Conservation (phyloP, 1,140 invertebrate species). For the Drosophila repleta region DNA sequence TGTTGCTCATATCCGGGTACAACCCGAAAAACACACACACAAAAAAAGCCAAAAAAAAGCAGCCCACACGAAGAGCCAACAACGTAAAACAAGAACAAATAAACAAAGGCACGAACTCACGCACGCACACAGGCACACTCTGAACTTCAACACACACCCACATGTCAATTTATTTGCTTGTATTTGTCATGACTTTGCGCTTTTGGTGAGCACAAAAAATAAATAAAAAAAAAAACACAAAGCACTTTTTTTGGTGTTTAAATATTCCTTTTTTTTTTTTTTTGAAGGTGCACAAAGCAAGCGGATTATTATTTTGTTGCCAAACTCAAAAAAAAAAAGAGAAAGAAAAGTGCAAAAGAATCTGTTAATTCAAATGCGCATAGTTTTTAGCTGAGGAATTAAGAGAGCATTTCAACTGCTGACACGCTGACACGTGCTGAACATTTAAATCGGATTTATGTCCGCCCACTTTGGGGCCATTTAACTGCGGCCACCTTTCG, state of each 20-base stretch:
- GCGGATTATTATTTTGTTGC: constrained; percentile 15
- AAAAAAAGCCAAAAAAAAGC: constrained; percentile 6
- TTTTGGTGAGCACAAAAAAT: constrained; percentile 41
- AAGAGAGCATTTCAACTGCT: not conserved
- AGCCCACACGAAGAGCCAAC: constrained; percentile 1
- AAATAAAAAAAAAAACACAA: constrained; percentile 23
- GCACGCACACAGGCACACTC: constrained; percentile 3
- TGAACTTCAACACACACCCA: constrained; percentile 18
- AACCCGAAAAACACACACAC: constrained; percentile 29
- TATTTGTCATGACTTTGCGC: constrained; percentile 71
- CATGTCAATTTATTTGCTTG: constrained; percentile 27
- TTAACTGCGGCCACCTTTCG: constrained; percentile 7
- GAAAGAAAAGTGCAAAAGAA: not conserved
- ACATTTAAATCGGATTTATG: constrained; percentile 11
- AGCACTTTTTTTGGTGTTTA: constrained; percentile 37
- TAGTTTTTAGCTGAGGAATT: constrained; percentile 8
- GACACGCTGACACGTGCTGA: constrained; percentile 16
- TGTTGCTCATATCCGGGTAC: constrained; percentile 44
- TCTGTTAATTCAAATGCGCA: constrained; percentile 22
- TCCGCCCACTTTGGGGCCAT: constrained; percentile 11
- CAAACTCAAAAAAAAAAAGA: constrained; percentile 35
- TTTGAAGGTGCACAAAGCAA: constrained; percentile 30
- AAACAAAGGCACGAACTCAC: constrained; percentile 47
- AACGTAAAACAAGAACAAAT: constrained; percentile 45
- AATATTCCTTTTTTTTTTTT: not conserved